A percentile compares a stretch with the other conserved stretches of the same genome.
phyloP scores from a whole-genome alignment of 2,797 vertebrate species.

The Tamandua tetradactyla region DNA sequence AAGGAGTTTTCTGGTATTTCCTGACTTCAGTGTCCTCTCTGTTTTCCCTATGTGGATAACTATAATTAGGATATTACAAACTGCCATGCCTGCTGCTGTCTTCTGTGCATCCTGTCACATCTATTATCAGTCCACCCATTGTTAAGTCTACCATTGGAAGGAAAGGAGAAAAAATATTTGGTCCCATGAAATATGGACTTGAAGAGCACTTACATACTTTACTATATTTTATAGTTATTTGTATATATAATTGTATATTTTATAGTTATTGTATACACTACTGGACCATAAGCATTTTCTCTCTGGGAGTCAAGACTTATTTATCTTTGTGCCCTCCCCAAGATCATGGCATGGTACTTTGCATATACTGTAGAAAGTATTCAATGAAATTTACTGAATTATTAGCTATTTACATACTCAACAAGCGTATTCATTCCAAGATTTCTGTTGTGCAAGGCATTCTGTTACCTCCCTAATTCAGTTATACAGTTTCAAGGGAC shows the following conservation, averaged over 20 bases:
- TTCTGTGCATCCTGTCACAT: not conserved
- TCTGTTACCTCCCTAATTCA: not conserved
- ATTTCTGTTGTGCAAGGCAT: constrained; percentile 34
- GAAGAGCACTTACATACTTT: constrained; percentile 8
- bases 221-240: constrained; percentile 25
- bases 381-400: constrained; percentile 16
- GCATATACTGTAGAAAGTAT: not conserved
- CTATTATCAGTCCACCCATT: not conserved
- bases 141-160: not conserved
- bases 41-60: not conserved
- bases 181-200: not conserved
- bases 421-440: not conserved
- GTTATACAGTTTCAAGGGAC: not conserved
- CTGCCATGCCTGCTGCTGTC: not conserved
- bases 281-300: not conserved
- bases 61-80: not conserved
- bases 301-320: not conserved
- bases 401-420: not conserved
- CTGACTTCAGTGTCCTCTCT: not conserved
- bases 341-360: not conserved
- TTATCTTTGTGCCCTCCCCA: constrained; percentile 4
- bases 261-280: not conserved
- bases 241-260: not conserved
- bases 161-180: not conserved
- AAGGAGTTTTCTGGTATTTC: constrained; percentile 40